Evolutionary conservation across 2,113 vertebrate genomes (phyloP), one percentile per base, ranked within the genome.

Genomic region (Pyxicephalus adspersus): DNA sequence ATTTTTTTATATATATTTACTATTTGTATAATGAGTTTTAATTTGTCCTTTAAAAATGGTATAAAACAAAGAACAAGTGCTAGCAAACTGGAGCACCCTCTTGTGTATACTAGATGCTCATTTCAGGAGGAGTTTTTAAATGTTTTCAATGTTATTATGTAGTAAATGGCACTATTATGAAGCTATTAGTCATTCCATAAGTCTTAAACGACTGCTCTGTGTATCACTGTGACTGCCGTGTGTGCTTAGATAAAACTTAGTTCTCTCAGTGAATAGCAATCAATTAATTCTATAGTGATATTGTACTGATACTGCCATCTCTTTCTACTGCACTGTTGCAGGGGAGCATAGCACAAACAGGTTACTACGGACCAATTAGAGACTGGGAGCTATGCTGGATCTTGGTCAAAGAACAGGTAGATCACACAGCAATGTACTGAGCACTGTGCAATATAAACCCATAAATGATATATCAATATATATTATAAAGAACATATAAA

Each of bases 201-300:
- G 95, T 98, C 94, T 95, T 89, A 87, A 91, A 94, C 91, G 95
- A 96, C 95, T 94, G 95, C 97, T 96, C 96, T 92, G 96, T 98
- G 97, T 98, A 95, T 96, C 98, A 98, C 97, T 99, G 98, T 99
- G 96, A 98, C 95, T 95, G 94, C 95, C 92, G 90, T 97, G 95
- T 94, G 96, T 97, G 95, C 94, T 94, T 98, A 97, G 96, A 82
- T 82, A 52, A 96, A 92, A 93, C 89, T 92, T 99, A 97, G 96
- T 96, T 92, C 94, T 95, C 94, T 97, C 94, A 94, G 93, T 97
- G 96, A 93, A 92, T 95, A 97, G 96, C 94, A 86, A 92, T 91
- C 95, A 94, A 92, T 94, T 94, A 94, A 95, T 94, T 95, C 94
- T 74, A 89, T 98, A 95, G 96, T 96, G 95, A 96, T 94, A 94